Evolutionary conservation across 2,888 invertebrate genomes (phyloP).

Genomic region (Coronaproctus castanopsis): DNA sequence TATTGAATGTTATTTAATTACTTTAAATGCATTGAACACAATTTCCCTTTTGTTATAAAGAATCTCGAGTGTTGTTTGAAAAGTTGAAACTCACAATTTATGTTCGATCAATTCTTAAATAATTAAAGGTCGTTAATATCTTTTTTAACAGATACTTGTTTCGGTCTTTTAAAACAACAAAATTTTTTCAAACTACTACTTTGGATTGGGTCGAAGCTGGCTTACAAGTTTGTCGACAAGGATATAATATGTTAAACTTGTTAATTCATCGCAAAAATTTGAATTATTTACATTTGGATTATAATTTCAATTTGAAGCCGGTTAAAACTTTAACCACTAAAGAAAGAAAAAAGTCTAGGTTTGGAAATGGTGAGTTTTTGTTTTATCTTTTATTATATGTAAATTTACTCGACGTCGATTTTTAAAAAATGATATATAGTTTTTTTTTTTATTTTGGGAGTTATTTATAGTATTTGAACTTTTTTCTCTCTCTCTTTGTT

Average conservation of each 20-base stretch:
- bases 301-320: constrained; percentile 98
- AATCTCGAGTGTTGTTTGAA: too few species aligned
- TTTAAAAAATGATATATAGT: not conserved
- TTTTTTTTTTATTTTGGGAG: constrained; percentile 3
- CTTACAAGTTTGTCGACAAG: constrained; percentile 91
- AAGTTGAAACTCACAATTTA: too few species aligned
- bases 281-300: constrained; percentile 97
- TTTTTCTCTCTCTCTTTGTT: not conserved
- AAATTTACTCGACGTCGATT: too few species aligned
- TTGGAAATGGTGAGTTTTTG: constrained; percentile 57
- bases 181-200: constrained; percentile 99
- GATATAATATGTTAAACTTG: constrained; percentile 98
- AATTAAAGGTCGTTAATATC: too few species aligned
- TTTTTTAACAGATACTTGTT: constrained; percentile 61
- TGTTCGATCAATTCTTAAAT: too few species aligned
- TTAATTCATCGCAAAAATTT: constrained; percentile 97
- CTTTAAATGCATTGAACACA: too few species aligned
- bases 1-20: too few species aligned
- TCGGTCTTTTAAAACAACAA: constrained; percentile 97
- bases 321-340: constrained; percentile 98
- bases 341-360: constrained; percentile 94
- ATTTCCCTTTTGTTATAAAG: too few species aligned
- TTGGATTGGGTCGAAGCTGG: constrained; percentile 99
- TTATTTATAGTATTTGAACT: not conserved
- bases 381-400: not conserved